Evolutionary conservation across 2,888 invertebrate genomes (phyloP).

Genomic region (Drosophila falleni): DNA sequence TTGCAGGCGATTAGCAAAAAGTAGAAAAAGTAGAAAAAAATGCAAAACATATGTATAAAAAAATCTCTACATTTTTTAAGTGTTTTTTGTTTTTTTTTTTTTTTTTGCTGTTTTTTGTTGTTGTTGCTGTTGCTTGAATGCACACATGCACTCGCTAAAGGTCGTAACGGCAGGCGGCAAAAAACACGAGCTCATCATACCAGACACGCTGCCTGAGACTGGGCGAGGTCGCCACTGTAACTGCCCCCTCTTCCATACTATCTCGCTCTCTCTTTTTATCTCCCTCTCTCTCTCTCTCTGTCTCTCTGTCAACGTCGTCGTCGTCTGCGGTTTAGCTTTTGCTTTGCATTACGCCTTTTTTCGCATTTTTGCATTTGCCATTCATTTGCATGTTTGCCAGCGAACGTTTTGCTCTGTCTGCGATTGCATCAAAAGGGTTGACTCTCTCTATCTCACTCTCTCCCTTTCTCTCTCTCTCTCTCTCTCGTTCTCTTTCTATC

Average conservation of each 20-base stretch:
- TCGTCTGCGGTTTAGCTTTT: constrained; percentile 52
- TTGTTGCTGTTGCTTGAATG: constrained; percentile 45
- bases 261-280: not conserved
- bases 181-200: constrained; percentile 47
- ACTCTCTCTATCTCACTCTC: constrained; percentile 15
- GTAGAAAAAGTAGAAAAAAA: constrained; percentile 36
- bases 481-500: not conserved
- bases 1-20: constrained; percentile 46
- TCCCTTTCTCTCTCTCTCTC: not conserved
- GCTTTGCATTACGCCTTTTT: constrained; percentile 37
- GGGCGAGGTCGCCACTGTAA: constrained; percentile 52
- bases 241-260: constrained; percentile 1
- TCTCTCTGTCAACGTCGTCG: constrained; percentile 21
- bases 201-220: constrained; percentile 59
- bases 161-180: constrained; percentile 63
- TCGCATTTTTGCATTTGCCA: constrained; percentile 62
- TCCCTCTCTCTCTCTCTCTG: constrained; percentile 1
- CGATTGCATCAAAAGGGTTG: constrained; percentile 62
- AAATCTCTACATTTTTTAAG: constrained; percentile 30
- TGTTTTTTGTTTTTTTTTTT: not conserved
- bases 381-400: constrained; percentile 75
- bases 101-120: constrained; percentile 28
- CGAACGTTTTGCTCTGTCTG: constrained; percentile 47
- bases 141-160: constrained; percentile 69
- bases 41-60: not conserved